Percentiles rank a stretch among this genome's conserved stretches.
phyloP scores from a whole-genome alignment of 2,888 invertebrate genomes.

The Podabrus alpinus region DNA sequence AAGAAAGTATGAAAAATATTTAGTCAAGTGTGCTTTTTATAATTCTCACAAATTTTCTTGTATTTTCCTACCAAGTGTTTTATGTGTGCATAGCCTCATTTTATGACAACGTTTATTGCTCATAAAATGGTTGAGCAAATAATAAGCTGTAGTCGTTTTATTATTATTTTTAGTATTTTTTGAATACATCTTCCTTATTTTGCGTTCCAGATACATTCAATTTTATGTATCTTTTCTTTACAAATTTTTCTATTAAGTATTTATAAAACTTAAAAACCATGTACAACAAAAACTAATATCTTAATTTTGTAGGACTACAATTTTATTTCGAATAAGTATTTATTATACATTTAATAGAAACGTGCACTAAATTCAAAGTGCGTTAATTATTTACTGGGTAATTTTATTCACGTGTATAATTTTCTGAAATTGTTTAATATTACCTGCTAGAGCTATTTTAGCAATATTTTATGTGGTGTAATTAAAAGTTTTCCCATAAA shows the following conservation, averaged over 20 bases:
- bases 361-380: neutral
- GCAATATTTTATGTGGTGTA: too few species aligned
- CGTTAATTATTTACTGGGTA: neutral
- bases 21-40: neutral
- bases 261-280: too few species aligned
- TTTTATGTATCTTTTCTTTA: neutral
- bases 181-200: neutral
- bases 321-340: neutral
- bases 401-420: neutral
- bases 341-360: neutral
- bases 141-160: neutral
- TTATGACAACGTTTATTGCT: slow-evolving; percentile 14
- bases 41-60: neutral
- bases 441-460: neutral
- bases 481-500: neutral
- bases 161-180: neutral
- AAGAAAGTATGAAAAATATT: neutral
- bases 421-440: neutral
- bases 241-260: too few species aligned
- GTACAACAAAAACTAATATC: neutral
- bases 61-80: neutral
- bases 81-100: neutral
- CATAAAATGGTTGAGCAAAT: slow-evolving; percentile 15
- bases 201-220: neutral
- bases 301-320: too few species aligned